Conservation (phyloP, 2,888 invertebrate species). For the Aricia artaxerxes region DNA sequence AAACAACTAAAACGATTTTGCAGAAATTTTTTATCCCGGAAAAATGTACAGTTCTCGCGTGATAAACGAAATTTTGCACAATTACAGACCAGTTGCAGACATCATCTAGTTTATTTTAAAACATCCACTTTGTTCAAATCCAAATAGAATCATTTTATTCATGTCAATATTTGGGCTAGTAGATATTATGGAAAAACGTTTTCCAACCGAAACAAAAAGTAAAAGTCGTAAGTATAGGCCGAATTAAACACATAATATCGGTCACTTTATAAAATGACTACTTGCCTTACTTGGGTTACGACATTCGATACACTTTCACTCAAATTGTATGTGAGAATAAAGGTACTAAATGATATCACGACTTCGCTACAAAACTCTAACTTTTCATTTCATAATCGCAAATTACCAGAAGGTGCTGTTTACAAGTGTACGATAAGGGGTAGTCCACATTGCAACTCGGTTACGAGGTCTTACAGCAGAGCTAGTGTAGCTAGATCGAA, state of each 20-base stretch:
- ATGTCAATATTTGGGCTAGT: background rate
- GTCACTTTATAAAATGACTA: conserved; percentile 28
- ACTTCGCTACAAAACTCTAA: conserved; percentile 16
- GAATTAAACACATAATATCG: conserved; percentile 31
- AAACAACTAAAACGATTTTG: background rate
- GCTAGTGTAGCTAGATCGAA: too few species aligned
- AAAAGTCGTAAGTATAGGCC: background rate
- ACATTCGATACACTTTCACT: conserved; percentile 31
- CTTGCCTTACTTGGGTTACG: conserved; percentile 23
- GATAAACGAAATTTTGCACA: too few species aligned
- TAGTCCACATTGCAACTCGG: too few species aligned
- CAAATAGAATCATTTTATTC: too few species aligned
- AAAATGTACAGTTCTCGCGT: too few species aligned
- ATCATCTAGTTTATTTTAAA: too few species aligned
- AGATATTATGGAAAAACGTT: background rate
- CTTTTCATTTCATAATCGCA: conserved; percentile 9
- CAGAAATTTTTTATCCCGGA: background rate
- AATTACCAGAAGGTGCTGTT: background rate
- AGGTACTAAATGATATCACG: conserved; percentile 29
- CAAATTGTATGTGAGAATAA: conserved; percentile 27
- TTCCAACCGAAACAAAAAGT: conserved; percentile 1
- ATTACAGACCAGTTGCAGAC: too few species aligned
- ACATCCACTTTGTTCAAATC: too few species aligned
- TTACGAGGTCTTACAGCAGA: too few species aligned
- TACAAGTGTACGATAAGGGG: background rate